These are phyloP conservation scores for Microdon myrmicae DNA, from an alignment of 2,888 invertebrate genomes.

Conservation along the genomic window DNA sequence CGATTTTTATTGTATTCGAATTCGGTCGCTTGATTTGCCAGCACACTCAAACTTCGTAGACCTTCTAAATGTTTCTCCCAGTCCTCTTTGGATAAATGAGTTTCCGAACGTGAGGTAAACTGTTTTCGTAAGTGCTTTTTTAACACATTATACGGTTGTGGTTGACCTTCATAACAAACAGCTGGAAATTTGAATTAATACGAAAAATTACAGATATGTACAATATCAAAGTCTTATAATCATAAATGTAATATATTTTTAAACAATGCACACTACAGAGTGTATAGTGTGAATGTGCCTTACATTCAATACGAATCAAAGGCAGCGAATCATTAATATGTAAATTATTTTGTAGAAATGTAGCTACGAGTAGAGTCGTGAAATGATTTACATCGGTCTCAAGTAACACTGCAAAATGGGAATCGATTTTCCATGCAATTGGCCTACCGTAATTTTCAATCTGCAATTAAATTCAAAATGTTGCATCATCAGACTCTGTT, in stretches of 20 bases:
- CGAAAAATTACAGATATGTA: conserved; percentile 10
- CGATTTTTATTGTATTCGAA: conserved; percentile 63
- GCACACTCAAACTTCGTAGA: conserved; percentile 61
- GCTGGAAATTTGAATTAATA: conserved; percentile 66
- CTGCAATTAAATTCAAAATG: conserved; percentile 70
- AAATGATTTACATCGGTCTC: conserved; percentile 82
- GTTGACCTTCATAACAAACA: conserved; percentile 71
- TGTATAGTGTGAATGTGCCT: conserved; percentile 62
- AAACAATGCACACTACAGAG: too few relatives aligned
- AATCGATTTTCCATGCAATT: conserved; percentile 82
- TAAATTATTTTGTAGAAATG: conserved; percentile 77
- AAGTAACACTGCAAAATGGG: conserved; percentile 78
- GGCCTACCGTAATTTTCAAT: conserved; percentile 82
- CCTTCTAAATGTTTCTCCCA: conserved; percentile 66
- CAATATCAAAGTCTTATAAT: conserved; percentile 1
- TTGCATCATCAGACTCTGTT: too few relatives aligned
- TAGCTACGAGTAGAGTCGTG: conserved; percentile 75
- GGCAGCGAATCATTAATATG: conserved; percentile 82
- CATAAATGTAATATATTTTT: neutral
- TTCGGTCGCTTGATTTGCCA: conserved; percentile 66
- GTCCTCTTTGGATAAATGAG: conserved; percentile 57
- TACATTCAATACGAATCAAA: conserved; percentile 82
- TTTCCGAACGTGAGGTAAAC: conserved; percentile 61
- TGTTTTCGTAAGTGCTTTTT: conserved; percentile 66
- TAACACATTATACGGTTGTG: conserved; percentile 69